Percentiles rank a stretch among this genome's conserved stretches.
These are phyloP conservation scores for Engystomops pustulosus DNA, from an alignment of 2,113 vertebrate genomes.

Conservation along the genomic window DNA sequence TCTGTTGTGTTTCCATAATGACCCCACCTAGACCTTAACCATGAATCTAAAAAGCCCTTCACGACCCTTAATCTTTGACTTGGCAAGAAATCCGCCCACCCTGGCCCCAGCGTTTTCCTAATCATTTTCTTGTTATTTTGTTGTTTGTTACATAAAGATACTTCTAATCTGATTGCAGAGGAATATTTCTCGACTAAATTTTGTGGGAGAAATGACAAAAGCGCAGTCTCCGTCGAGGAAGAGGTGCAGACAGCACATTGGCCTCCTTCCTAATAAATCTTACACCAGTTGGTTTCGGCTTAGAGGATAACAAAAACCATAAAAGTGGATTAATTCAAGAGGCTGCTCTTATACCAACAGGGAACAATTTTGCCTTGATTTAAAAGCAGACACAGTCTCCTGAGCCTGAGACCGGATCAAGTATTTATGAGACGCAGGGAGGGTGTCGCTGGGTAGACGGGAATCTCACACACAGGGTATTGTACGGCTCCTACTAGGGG, in stretches of 20 bases:
- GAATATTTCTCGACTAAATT: not conserved
- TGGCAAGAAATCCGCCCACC: too few species aligned
- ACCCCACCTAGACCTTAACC: too few species aligned
- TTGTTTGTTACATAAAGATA: not conserved
- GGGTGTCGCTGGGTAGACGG: not conserved
- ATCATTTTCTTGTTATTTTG: too few species aligned
- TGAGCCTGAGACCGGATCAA: not conserved
- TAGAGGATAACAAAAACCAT: conserved; percentile 36
- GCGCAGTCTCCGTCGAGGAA: not conserved
- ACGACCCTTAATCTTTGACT: too few species aligned
- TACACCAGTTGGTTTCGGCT: conserved; percentile 34
- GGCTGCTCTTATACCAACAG: conserved; percentile 25
- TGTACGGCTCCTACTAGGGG: too few species aligned
- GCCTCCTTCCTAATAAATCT: conserved; percentile 27
- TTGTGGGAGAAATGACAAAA: not conserved
- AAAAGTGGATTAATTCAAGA: conserved; percentile 43
- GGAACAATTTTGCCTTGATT: conserved; percentile 32
- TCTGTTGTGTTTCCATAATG: too few species aligned
- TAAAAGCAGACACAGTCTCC: conserved; percentile 39
- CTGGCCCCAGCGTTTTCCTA: too few species aligned
- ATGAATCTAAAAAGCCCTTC: too few species aligned
- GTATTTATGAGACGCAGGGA: conserved; percentile 19
- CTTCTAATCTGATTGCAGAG: not conserved
- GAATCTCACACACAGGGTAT: not conserved
- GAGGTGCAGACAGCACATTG: conserved; percentile 1